These are phyloP conservation scores for Phycodurus eques DNA, from an alignment of 2,113 vertebrate genomes.

Conservation along the genomic window DNA sequence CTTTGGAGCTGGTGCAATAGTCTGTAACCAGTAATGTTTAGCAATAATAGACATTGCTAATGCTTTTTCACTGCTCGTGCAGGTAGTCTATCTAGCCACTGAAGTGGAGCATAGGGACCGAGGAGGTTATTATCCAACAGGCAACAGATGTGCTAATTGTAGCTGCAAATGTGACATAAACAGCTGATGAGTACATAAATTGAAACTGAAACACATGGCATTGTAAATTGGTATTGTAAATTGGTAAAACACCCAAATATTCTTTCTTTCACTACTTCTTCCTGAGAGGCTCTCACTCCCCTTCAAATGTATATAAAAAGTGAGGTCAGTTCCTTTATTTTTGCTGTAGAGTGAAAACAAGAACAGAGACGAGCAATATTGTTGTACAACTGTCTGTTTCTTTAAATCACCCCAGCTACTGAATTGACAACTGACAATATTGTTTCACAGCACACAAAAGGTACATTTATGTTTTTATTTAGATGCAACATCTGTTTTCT, in stretches of 20 bases:
- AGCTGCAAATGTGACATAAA: neutral
- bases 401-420: too few relatives aligned
- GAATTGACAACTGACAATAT: neutral
- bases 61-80: neutral
- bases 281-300: too few relatives aligned
- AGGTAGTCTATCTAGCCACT: neutral
- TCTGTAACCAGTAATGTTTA: neutral
- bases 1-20: neutral
- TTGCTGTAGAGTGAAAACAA: too few relatives aligned
- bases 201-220: neutral
- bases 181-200: neutral
- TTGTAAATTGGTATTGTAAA: neutral
- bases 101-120: neutral
- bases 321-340: too few relatives aligned
- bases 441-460: neutral
- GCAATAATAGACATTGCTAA: neutral
- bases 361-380: too few relatives aligned
- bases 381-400: too few relatives aligned
- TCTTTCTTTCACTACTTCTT: too few relatives aligned
- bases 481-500: neutral
- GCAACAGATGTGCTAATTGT: neutral
- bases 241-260: neutral
- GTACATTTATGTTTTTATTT: neutral
- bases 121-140: neutral
- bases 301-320: too few relatives aligned